Evolutionary conservation across 2,797 vertebrate species (phyloP).

Genomic region (Tauraco hartlaubi): DNA sequence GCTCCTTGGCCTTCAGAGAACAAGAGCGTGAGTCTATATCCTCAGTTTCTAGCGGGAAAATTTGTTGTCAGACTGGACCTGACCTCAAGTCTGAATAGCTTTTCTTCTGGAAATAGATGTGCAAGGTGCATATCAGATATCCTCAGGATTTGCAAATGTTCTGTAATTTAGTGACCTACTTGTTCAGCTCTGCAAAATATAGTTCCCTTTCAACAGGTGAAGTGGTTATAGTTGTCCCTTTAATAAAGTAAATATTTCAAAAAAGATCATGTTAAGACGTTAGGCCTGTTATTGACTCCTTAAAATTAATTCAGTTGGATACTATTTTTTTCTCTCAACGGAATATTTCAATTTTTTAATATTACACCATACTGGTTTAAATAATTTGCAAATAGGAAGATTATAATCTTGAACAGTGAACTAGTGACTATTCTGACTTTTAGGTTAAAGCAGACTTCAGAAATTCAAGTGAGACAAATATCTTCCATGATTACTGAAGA

Average conservation of each 20-base stretch:
- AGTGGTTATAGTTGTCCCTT: neutral
- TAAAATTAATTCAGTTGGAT: neutral
- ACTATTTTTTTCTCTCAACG: neutral
- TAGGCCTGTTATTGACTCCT: neutral
- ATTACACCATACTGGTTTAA: neutral
- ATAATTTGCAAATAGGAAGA: neutral
- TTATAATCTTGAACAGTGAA: neutral
- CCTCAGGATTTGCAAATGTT: neutral
- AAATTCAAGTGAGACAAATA: neutral
- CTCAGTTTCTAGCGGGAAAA: neutral
- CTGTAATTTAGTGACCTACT: neutral
- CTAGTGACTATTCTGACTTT: neutral
- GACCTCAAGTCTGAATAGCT: neutral
- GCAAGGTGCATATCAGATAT: neutral
- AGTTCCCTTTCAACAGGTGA: neutral
- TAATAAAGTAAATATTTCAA: neutral
- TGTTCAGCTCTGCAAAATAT: neutral
- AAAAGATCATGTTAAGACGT: neutral
- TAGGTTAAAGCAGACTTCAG: neutral
- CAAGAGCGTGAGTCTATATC: fast-evolving
- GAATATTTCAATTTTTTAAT: neutral
- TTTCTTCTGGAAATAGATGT: neutral
- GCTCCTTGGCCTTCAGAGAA: neutral
- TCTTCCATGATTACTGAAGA: neutral
- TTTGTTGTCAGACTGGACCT: neutral